These are phyloP conservation scores for Synergus laeviventris DNA, from an alignment of 2,888 invertebrate genomes.

Conservation along the genomic window DNA sequence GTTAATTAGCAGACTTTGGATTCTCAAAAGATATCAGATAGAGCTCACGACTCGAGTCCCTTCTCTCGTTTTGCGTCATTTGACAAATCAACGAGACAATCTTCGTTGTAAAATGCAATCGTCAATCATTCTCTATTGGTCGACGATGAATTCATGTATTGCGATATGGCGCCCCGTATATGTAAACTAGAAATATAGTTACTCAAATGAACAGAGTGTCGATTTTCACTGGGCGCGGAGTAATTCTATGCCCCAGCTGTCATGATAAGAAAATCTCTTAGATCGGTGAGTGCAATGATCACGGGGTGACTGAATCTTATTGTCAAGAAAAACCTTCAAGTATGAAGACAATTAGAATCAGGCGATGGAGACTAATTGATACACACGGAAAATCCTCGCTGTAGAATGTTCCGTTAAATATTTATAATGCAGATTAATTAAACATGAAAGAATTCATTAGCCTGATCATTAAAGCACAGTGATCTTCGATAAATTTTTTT, in stretches of 20 bases:
- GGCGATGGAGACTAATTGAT: neutral
- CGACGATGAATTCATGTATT: constrained; percentile 3
- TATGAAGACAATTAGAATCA: constrained; percentile 20
- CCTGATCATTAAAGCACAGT: neutral
- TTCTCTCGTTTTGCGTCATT: constrained; percentile 15
- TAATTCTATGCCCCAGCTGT: constrained; percentile 61
- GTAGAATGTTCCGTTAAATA: constrained; percentile 2
- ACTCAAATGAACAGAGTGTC: constrained; percentile 55
- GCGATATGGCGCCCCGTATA: constrained; percentile 3
- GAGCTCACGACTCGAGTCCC: constrained; percentile 16
- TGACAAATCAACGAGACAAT: constrained; percentile 28
- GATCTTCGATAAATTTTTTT: neutral
- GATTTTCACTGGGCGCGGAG: constrained; percentile 56
- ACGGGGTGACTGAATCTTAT: constrained; percentile 11
- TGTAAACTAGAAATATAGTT: constrained; percentile 41
- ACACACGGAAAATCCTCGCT: neutral
- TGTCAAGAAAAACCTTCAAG: neutral
- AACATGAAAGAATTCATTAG: constrained; percentile 4
- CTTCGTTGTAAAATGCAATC: constrained; percentile 17
- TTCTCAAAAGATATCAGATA: constrained; percentile 1
- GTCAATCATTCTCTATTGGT: constrained; percentile 32
- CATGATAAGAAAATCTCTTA: constrained; percentile 54
- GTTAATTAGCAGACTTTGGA: constrained; percentile 26
- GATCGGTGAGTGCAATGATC: constrained; percentile 45
- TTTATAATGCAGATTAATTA: constrained; percentile 18